Base-by-base conservation (phyloP, 2,113 vertebrate species). In the Odontophorus gujanensis region DNA sequence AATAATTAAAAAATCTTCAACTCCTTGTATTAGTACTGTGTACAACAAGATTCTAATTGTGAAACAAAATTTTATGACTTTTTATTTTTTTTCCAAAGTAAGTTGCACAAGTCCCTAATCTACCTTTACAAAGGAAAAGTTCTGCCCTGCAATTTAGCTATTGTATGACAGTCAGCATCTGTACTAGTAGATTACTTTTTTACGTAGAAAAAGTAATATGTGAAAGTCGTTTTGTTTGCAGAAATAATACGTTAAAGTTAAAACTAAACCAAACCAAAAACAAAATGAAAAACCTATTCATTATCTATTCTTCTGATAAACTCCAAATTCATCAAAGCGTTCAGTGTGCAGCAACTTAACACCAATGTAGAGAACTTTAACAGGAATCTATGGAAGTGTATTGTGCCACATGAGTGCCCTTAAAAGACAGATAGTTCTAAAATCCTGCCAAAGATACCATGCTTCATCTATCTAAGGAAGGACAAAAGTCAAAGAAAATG, bases 21-120 rank as follows among this genome's bases (percentile, higher is more conserved):
- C 6, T 5, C 30, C 7, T 48, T n/a, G n/a, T n/a, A n/a, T n/a
- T 20, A 17, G 1, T 50, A 57, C 17, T 26, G 38, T 1, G 3
- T 4, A 76, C 2, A 66, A 5, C 22, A n/a, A 76, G 1, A 59
- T 42, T 5, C 1, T 45, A 62, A 61, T 80, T 69, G 20, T 42
- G 24, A 51, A 43, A 57, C 17, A 28, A 48, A 48, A 5, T 14
- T 26, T 51, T 43, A 43, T 89, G 40, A 18, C 30, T 3, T 4
- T 15, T 5, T 25, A 13, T 17, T 13, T 32, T 34, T 28, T 40
- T 3, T 1, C 11, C 22, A 3, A 25, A 30, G 17, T 2, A 48
- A 30, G 3, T 7, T 84, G 19, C 30, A 43, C 2, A 38, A 20
- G 25, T 34, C 13, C 45, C 5, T 67, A 66, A 11, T 66, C 58